Percentiles rank a stretch among this genome's conserved stretches.
Conservation (phyloP, 2,113 vertebrate genomes). For the Bubo blakistoni region DNA sequence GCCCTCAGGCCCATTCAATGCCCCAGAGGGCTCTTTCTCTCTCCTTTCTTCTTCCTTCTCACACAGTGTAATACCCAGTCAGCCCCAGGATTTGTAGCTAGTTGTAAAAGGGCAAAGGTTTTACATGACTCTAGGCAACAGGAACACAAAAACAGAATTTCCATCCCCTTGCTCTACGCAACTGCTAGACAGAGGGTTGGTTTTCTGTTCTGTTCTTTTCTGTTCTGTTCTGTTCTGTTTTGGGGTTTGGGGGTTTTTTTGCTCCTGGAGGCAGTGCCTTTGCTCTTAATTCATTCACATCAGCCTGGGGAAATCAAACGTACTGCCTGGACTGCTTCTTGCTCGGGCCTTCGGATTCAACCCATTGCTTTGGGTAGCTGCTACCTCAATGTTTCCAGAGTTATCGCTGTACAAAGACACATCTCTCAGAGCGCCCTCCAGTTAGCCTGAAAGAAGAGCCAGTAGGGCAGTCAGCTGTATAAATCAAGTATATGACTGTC, state of each 20-base stretch:
- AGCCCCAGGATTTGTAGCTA: background rate
- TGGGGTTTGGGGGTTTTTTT: background rate
- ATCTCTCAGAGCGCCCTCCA: background rate
- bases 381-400: background rate
- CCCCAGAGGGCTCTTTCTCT: background rate
- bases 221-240: background rate
- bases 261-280: background rate
- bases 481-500: background rate
- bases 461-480: background rate
- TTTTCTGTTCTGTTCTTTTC: background rate
- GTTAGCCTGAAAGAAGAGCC: background rate
- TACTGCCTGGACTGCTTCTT: background rate
- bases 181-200: background rate
- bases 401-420: background rate
- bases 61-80: background rate
- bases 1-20: background rate
- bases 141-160: constrained; percentile 8
- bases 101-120: constrained; percentile 31
- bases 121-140: constrained; percentile 32
- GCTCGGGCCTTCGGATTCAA: background rate
- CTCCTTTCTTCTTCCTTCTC: background rate
- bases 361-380: background rate
- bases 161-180: background rate
- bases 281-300: background rate
- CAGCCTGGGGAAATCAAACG: background rate